Evolutionary conservation across 2,888 invertebrate species (phyloP), one percentile per base, ranked within the genome.

Genomic region (Acholoe squamosa): DNA sequence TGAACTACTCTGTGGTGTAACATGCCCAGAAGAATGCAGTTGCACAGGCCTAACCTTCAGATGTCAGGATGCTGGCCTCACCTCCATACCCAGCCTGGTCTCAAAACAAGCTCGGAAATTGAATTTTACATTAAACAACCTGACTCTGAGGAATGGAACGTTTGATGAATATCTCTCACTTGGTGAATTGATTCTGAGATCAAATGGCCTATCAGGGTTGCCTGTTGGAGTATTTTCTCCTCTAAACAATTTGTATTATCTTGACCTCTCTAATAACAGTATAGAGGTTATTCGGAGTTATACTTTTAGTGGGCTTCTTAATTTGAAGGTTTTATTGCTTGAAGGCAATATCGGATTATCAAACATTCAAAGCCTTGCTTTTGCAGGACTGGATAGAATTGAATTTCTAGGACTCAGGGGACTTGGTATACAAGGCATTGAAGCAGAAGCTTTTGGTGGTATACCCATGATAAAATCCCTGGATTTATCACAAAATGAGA

Each of bases 1-100:
- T 71, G 91, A 91, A 25, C 28, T 28, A 33, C 34, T 43, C 67
- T 91, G 91, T 90, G 90, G 67, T 25, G 43, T 89, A 14, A 43
- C 22, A 25, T 89, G 89, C 25, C 89, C 89, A 1, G 28, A 61
- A 1, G 43, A 16, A 14, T 89, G 89, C 25, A 52, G n/a, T 16
- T 89, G 89, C 22, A 67, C 31, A 14, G 89, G 89, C 7, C 67
- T 89, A 1, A 33, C 28, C 25, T 67, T 34, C 33, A 33, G 34
- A 33, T 80, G 80, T 43, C 80, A 34, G 19, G 80, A 80, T 16
- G 80, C 80, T n/a, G 80, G 80, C 10, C 80, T 80, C 19, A 22
- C 34, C 14, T 34, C 43, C 0, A 43, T 80, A 33, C 80, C 80
- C 34, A 16, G 0, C 43, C 1, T 10, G 5, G 19, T 86, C 1